Percentiles rank a stretch among this genome's conserved stretches.
phyloP scores from a whole-genome alignment of 2,797 vertebrate genomes.

The Leucoraja ocellata region DNA sequence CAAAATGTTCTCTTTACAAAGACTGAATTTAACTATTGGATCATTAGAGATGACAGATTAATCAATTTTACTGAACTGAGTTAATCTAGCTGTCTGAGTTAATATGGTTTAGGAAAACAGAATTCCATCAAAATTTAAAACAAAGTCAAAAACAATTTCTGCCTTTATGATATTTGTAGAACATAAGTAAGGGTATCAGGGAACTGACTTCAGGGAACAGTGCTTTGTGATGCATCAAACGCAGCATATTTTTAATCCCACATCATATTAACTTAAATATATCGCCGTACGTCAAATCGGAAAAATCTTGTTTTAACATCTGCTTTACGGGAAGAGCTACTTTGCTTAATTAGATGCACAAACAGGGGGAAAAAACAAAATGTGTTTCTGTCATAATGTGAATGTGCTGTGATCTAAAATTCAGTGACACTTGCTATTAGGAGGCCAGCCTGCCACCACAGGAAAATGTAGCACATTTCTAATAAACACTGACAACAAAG shows the following conservation, averaged over 20 bases:
- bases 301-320: background rate
- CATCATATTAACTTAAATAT: slow-evolving; percentile 20
- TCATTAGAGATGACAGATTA: background rate
- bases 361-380: background rate
- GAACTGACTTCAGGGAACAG: background rate
- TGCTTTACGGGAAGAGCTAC: background rate
- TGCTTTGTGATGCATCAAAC: background rate
- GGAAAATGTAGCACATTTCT: background rate
- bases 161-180: background rate
- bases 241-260: background rate
- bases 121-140: slow-evolving; percentile 4
- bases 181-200: background rate
- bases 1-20: background rate
- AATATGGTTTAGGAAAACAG: background rate
- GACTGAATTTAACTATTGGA: background rate
- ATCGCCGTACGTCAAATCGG: background rate
- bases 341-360: slow-evolving; percentile 1
- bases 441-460: background rate
- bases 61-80: background rate
- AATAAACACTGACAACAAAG: background rate
- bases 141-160: background rate
- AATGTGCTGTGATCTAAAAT: background rate
- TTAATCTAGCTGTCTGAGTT: background rate
- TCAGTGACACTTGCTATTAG: background rate
- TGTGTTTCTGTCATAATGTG: slow-evolving; percentile 17